Conservation (phyloP, 2,113 vertebrate genomes). For the Toxotes jaculatrix region DNA sequence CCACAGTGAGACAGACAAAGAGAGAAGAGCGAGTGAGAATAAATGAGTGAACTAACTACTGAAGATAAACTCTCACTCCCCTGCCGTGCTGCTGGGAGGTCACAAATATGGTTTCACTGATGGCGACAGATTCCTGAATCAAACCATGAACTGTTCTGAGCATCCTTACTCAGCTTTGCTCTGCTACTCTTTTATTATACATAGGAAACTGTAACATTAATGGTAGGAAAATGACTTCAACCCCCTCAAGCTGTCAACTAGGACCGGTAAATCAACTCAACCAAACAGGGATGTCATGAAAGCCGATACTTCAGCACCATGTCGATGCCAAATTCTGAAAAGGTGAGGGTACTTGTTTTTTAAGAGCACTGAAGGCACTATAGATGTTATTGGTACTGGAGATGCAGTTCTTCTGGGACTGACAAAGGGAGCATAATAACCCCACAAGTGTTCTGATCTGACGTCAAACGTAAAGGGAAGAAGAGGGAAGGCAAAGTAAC, state of each 20-base stretch:
- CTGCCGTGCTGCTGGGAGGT: not conserved
- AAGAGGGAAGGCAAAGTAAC: not conserved
- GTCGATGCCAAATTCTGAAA: not conserved
- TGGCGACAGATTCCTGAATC: not conserved
- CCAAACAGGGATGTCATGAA: not conserved
- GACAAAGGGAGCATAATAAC: too few species aligned
- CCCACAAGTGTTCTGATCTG: not conserved
- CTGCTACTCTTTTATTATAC: not conserved
- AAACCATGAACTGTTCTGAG: not conserved
- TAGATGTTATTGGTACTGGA: not conserved
- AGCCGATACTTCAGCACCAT: too few species aligned
- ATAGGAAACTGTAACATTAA: not conserved
- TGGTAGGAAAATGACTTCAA: not conserved
- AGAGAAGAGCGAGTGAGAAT: not conserved
- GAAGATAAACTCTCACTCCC: not conserved
- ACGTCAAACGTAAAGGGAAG: not conserved
- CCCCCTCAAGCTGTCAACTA: not conserved
- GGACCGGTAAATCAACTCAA: not conserved
- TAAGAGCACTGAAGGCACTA: not conserved
- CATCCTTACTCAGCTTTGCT: not conserved
- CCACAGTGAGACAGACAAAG: constrained; percentile 23
- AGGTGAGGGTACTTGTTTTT: not conserved
- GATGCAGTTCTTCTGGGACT: not conserved
- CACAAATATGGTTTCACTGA: not conserved
- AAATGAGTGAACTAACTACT: constrained; percentile 23